phyloP scores from a whole-genome alignment of 2,113 vertebrate genomes.

The Coptodon bakossiorum region DNA sequence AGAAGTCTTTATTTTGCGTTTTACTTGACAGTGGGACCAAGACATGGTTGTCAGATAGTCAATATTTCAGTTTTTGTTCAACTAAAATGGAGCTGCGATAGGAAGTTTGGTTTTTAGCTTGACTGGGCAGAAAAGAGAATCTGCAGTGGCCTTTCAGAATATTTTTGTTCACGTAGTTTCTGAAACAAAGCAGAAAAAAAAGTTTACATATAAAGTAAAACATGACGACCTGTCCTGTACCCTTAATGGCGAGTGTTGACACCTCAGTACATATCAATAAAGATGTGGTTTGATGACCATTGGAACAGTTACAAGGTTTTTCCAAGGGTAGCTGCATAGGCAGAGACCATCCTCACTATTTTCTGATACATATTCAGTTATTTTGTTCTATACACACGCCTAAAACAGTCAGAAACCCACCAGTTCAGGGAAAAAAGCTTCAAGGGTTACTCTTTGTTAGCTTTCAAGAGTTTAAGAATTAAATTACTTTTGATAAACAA shows the following conservation, averaged over 20 bases:
- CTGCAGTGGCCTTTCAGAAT: accelerated
- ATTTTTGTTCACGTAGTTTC: background rate
- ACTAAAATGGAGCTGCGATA: background rate
- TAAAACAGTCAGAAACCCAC: background rate
- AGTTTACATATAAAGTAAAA: background rate
- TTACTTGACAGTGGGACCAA: background rate
- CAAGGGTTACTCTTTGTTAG: background rate
- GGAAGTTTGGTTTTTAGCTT: background rate
- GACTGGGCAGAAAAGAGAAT: background rate
- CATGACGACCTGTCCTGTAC: background rate
- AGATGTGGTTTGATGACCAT: background rate
- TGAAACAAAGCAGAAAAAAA: background rate
- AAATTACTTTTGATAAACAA: background rate
- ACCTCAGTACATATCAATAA: background rate
- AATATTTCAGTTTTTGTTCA: background rate
- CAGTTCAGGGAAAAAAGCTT: background rate
- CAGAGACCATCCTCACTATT: background rate
- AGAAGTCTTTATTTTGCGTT: background rate
- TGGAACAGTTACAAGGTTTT: background rate
- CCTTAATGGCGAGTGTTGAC: accelerated
- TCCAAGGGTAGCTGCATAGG: background rate
- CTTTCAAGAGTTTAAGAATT: background rate
- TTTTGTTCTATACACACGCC: background rate
- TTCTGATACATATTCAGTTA: background rate
- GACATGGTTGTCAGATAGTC: background rate